These are phyloP conservation scores for Menura novaehollandiae DNA, from an alignment of 2,113 vertebrate species.

Conservation along the genomic window DNA sequence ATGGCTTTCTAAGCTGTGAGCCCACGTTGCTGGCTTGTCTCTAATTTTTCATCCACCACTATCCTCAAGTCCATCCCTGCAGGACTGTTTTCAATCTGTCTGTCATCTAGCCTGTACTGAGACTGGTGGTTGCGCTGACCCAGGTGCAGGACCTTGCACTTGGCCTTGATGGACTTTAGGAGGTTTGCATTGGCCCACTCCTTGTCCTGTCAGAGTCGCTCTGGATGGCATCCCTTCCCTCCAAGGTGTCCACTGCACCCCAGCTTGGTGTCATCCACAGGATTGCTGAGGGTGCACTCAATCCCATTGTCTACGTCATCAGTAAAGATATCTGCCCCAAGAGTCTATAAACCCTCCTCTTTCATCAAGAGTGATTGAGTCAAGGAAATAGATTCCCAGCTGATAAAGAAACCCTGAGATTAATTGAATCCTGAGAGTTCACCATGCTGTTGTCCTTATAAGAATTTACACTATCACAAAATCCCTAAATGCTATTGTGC, in stretches of 20 bases:
- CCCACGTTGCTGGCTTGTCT: neutral
- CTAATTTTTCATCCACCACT: neutral
- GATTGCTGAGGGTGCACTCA: neutral
- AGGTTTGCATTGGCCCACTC: neutral
- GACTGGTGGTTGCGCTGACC: neutral
- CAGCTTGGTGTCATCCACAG: neutral
- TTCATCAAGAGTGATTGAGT: neutral
- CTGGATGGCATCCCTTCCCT: neutral
- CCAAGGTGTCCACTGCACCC: rapidly evolving
- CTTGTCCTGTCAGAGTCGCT: neutral
- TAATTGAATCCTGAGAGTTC: neutral
- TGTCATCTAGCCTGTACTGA: neutral
- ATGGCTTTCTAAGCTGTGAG: neutral
- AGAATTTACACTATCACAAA: neutral
- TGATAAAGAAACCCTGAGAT: neutral
- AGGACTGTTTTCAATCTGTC: neutral
- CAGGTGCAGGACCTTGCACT: neutral
- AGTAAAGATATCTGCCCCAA: neutral
- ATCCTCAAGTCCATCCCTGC: neutral
- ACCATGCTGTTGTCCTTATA: neutral
- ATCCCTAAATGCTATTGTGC: neutral
- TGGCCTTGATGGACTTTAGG: rapidly evolving
- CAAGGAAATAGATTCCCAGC: neutral
- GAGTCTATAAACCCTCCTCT: neutral
- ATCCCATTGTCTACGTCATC: neutral